A percentile compares a stretch with the other conserved stretches of the same genome.
phyloP scores from a whole-genome alignment of 2,888 invertebrate genomes.

The Bruchidius siliquastri region DNA sequence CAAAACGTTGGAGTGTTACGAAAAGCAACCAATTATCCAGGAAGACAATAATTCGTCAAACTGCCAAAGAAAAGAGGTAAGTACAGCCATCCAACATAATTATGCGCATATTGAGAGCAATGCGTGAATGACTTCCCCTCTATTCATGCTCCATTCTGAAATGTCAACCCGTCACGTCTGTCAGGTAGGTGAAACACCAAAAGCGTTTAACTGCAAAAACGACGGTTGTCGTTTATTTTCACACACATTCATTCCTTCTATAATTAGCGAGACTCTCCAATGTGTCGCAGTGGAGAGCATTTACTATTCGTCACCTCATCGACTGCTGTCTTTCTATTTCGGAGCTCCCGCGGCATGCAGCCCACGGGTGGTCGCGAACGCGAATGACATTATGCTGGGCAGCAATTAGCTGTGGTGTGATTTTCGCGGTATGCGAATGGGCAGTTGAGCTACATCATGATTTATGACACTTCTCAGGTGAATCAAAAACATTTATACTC shows the following conservation, averaged over 20 bases:
- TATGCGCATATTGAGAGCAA: neutral
- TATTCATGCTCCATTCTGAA: neutral
- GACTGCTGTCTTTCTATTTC: neutral
- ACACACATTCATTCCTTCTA: neutral
- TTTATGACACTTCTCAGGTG: neutral
- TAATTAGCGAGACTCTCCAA: neutral
- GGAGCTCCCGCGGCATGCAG: neutral
- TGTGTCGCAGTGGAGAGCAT: neutral
- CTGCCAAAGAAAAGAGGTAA: no score
- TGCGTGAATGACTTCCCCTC: neutral
- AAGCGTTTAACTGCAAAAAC: neutral
- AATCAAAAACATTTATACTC: neutral
- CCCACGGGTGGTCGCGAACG: neutral
- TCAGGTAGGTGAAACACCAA: neutral
- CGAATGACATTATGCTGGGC: neutral
- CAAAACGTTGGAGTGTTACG: no score
- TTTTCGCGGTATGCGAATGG: neutral
- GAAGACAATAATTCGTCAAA: no score
- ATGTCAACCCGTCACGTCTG: neutral
- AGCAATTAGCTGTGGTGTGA: neutral
- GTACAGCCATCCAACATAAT: no score
- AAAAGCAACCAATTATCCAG: no score
- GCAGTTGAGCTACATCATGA: neutral
- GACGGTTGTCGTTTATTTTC: neutral
- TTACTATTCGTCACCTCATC: neutral